phyloP scores from a whole-genome alignment of 1,140 invertebrate genomes.

The Mya arenaria region DNA sequence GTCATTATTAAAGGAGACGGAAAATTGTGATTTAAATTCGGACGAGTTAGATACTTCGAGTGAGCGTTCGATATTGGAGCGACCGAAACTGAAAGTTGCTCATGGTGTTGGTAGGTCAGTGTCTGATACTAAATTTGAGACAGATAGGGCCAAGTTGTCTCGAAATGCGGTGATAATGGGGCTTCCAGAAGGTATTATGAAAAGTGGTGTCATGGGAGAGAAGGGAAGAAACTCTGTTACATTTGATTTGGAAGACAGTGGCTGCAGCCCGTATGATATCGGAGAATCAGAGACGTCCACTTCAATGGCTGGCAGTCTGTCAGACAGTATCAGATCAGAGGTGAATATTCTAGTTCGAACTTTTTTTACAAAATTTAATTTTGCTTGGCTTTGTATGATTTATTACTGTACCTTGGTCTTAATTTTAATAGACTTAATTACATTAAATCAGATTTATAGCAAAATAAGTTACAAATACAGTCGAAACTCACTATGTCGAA shows the following conservation, averaged over 20 bases:
- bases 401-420: too few species aligned
- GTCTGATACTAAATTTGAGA: constrained; percentile 49
- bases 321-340: constrained; percentile 47
- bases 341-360: too few species aligned
- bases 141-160: background rate
- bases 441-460: too few species aligned
- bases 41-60: constrained; percentile 1
- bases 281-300: constrained; percentile 53
- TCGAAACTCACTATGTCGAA: too few species aligned
- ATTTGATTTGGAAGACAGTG: constrained; percentile 50
- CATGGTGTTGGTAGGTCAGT: constrained; percentile 40
- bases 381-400: too few species aligned
- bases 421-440: too few species aligned
- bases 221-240: constrained; percentile 48
- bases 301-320: constrained; percentile 37
- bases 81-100: constrained; percentile 33
- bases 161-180: background rate
- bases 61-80: background rate
- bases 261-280: constrained; percentile 45
- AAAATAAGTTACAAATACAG: too few species aligned
- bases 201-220: background rate
- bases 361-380: too few species aligned
- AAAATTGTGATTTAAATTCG: background rate
- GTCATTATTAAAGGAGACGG: constrained; percentile 12
- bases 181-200: background rate